Percentiles rank a stretch among this genome's conserved stretches.
phyloP scores from a whole-genome alignment of 2,113 vertebrate genomes.

The Onychostoma macrolepis region DNA sequence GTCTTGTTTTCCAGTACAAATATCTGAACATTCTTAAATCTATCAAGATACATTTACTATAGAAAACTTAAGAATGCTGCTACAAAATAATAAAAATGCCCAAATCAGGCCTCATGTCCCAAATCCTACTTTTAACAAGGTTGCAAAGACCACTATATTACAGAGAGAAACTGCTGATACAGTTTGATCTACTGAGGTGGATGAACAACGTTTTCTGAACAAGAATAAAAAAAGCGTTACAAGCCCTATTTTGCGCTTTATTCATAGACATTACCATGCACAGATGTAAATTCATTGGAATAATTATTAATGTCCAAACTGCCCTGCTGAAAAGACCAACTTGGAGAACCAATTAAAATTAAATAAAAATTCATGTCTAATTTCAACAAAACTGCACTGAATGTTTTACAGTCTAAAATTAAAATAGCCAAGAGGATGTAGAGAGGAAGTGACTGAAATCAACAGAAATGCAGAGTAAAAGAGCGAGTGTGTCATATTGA shows the following conservation, averaged over 20 bases:
- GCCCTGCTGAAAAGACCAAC: neutral
- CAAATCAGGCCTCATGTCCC: neutral
- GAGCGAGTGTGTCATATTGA: conserved; percentile 63
- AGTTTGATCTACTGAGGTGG: neutral
- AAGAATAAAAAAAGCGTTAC: neutral
- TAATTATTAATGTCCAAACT: neutral
- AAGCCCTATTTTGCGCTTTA: neutral
- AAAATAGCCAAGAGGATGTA: neutral
- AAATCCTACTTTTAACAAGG: neutral
- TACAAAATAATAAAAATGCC: neutral
- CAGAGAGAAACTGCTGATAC: neutral
- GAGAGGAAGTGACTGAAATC: neutral
- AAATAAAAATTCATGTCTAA: no score
- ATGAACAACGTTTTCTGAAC: neutral
- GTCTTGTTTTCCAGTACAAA: no score
- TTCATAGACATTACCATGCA: neutral
- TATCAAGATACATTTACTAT: neutral
- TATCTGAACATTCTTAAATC: no score
- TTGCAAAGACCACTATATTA: neutral
- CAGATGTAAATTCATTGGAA: neutral
- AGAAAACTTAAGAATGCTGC: neutral
- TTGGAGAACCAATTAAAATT: neutral
- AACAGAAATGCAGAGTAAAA: neutral
- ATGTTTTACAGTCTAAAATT: neutral
- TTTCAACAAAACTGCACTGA: neutral